Evolutionary conservation across 2,797 vertebrate genomes (phyloP), one percentile per base, ranked within the genome.

Genomic region (Macropus fuliginosus): DNA sequence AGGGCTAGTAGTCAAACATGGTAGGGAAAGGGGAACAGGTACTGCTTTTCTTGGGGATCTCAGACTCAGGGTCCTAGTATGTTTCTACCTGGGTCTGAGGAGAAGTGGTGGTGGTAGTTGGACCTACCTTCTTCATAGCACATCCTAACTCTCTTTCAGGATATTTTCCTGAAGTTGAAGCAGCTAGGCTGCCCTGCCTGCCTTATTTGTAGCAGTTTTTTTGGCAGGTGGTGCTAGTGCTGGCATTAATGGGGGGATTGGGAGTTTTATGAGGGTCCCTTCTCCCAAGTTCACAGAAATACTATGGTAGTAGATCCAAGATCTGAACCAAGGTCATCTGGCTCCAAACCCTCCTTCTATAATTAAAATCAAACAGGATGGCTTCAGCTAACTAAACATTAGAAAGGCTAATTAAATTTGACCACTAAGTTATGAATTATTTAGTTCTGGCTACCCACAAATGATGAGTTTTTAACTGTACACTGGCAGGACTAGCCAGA

Each of bases 281-380:
- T 74, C 66, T 74, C n/a, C 66, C n/a, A 74, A 40, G n/a, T 18
- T 74, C 66, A 74, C 66, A 74, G 66, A 74, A 40, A 74, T 74
- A 74, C 34, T 92, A 3, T 46, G 14, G 28, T 46, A n/a, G 62
- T 94, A 92, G 74, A 34, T 95, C n/a, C 21, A 52, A 89, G n/a
- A 93, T 24, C 52, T 90, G 90, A 91, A 21, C 66, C 16, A 40
- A 40, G n/a, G 2, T 74, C 87, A 92, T 28, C 28, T 94, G 50
- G 94, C 81, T 93, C 95, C 55, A 96, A 96, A 95, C 57, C 91
- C 57, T 90, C 9, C 11, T 91, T 81, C 54, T 92, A 50, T 54
- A 54, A 52, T 81, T 91, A 94, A 96, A 59, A 93, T 57, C 87
- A 92, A 93, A 91, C 52, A 4, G 6, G 55, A 92, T 90, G 91